Evolutionary conservation across 2,888 invertebrate species (phyloP).

Genomic region (Acrocera orbiculus): DNA sequence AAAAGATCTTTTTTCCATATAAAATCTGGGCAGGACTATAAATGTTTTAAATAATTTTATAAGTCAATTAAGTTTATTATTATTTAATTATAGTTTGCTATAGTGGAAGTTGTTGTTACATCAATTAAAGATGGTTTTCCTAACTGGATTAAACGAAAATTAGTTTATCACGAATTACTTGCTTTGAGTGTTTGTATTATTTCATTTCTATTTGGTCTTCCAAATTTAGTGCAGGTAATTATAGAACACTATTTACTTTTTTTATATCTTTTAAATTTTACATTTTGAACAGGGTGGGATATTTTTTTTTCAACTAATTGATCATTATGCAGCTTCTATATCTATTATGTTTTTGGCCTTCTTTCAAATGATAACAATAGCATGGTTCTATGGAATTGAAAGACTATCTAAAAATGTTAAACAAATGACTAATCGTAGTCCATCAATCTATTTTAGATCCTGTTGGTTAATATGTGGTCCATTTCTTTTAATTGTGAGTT

Average conservation of each 20-base stretch:
- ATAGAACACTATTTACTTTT: background rate
- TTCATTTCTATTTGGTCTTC: constrained; percentile 69
- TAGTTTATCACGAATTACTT: constrained; percentile 72
- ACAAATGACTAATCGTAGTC: constrained; percentile 73
- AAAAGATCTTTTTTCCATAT: no score
- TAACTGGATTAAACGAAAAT: constrained; percentile 61
- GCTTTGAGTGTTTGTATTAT: constrained; percentile 67
- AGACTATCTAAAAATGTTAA: constrained; percentile 65
- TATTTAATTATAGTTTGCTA: constrained; percentile 58
- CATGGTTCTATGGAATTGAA: constrained; percentile 80
- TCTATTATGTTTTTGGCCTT: constrained; percentile 85
- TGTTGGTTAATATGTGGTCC: constrained; percentile 77
- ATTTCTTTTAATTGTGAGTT: constrained; percentile 48
- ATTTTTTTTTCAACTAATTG: constrained; percentile 80
- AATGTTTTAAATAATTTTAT: no score
- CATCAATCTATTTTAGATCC: constrained; percentile 63
- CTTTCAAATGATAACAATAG: constrained; percentile 79
- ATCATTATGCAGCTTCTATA: constrained; percentile 83
- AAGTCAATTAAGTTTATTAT: no score
- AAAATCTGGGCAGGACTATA: no score
- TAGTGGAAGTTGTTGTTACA: constrained; percentile 85
- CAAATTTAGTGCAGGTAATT: constrained; percentile 64
- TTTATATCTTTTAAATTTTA: background rate
- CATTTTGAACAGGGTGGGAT: constrained; percentile 52
- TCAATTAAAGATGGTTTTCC: constrained; percentile 88